Evolutionary conservation across 2,888 invertebrate species (phyloP).

Genomic region (Drosophila suboccidentalis): DNA sequence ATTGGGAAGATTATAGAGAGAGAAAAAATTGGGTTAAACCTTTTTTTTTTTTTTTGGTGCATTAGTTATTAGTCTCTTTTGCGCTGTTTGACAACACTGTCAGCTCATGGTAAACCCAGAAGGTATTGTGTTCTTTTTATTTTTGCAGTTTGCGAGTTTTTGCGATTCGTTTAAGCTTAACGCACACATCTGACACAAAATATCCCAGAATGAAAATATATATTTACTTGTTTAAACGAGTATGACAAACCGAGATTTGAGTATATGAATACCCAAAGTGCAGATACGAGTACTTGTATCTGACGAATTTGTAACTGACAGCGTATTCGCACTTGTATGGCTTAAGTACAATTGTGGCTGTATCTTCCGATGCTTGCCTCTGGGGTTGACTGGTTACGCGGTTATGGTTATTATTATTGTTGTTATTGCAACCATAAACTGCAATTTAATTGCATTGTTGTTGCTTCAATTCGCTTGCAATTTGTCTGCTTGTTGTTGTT

Average conservation of each 20-base stretch:
- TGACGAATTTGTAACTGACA: conserved; percentile 64
- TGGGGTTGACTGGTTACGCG: conserved; percentile 50
- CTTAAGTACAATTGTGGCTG: conserved; percentile 26
- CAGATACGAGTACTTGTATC: conserved; percentile 26
- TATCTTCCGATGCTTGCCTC: conserved; percentile 23
- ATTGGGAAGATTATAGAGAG: background rate
- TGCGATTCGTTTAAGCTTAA: conserved; percentile 52
- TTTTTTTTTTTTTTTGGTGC: conserved; percentile 11
- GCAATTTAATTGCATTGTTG: conserved; percentile 74
- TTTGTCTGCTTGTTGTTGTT: conserved; percentile 33
- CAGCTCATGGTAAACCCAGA: conserved; percentile 26
- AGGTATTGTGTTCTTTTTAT: background rate
- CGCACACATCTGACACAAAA: conserved; percentile 62
- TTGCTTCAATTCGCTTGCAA: conserved; percentile 43
- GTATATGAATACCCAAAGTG: conserved; percentile 10
- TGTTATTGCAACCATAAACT: conserved; percentile 54
- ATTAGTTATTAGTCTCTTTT: conserved; percentile 22
- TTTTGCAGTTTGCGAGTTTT: conserved; percentile 44
- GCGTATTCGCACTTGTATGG: conserved; percentile 33
- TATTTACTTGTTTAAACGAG: conserved; percentile 5
- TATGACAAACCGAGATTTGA: background rate
- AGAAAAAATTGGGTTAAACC: background rate
- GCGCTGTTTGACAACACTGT: conserved; percentile 52
- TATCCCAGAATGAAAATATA: conserved; percentile 16
- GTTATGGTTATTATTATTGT: conserved; percentile 25